phyloP scores from a whole-genome alignment of 1,140 invertebrate species.

The Dendrolimus punctatus region DNA sequence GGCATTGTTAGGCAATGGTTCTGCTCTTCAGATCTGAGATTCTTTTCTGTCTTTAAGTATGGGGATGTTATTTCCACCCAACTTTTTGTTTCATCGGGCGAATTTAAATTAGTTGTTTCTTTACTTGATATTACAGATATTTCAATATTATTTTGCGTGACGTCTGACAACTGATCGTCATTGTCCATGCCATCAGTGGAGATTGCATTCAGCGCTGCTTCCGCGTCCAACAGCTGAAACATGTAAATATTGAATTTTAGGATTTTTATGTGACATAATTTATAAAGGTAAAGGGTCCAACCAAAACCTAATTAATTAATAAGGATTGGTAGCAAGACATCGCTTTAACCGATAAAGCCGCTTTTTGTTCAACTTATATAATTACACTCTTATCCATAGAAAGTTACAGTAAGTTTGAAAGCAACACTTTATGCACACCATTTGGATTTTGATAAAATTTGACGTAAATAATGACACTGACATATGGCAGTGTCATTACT shows the following conservation, averaged over 20 bases:
- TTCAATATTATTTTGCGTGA: slow-evolving; percentile 37
- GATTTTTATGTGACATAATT: slow-evolving; percentile 4
- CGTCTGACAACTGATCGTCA: slow-evolving; percentile 27
- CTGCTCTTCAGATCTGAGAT: slow-evolving; percentile 22
- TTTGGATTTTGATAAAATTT: no score
- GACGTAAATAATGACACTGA: no score
- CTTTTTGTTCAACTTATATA: no score
- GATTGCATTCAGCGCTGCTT: slow-evolving; percentile 14
- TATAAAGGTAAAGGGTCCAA: background rate
- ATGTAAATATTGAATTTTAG: slow-evolving; percentile 5
- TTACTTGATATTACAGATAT: slow-evolving; percentile 35
- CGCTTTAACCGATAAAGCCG: no score
- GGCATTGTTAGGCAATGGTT: slow-evolving; percentile 36
- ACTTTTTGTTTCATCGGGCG: slow-evolving; percentile 27
- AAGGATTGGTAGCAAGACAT: no score
- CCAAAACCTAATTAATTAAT: no score
- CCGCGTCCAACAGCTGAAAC: slow-evolving; percentile 42
- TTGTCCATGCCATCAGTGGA: slow-evolving; percentile 21
- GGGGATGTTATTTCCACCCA: slow-evolving; percentile 30
- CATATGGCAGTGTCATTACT: no score
- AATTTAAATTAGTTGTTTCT: slow-evolving; percentile 28
- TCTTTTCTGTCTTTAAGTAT: slow-evolving; percentile 26
- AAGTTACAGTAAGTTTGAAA: no score
- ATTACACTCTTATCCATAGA: no score
- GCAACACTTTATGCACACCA: no score